Conservation (phyloP, 2,797 vertebrate genomes). For the Rhinichthys osculus region DNA sequence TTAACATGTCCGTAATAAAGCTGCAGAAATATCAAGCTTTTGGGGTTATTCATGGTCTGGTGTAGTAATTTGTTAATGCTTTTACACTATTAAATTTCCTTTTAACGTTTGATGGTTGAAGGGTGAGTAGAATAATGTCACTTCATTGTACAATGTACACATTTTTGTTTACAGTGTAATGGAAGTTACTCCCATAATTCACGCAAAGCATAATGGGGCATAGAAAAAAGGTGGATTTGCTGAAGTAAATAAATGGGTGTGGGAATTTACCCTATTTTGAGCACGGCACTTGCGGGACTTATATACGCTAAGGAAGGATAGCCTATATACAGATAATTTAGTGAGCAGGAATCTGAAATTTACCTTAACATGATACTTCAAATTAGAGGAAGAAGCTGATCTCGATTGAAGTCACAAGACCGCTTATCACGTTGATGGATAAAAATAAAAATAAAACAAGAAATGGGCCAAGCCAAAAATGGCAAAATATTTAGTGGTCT, state of each 20-base stretch:
- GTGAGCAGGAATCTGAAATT: not conserved
- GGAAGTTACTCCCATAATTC: not conserved
- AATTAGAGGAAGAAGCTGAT: too few relatives aligned
- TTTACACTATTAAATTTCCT: not conserved
- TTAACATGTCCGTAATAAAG: too few relatives aligned
- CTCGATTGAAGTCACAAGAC: too few relatives aligned
- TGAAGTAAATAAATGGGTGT: not conserved
- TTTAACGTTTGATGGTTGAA: not conserved
- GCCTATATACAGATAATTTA: too few relatives aligned
- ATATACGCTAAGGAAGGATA: too few relatives aligned
- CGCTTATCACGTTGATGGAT: too few relatives aligned
- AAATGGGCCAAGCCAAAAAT: too few relatives aligned
- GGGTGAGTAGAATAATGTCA: not conserved
- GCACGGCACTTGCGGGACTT: not conserved
- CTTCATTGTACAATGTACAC: not conserved
- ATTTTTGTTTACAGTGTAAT: not conserved
- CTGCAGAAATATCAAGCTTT: too few relatives aligned
- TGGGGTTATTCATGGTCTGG: not conserved
- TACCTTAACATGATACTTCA: too few relatives aligned
- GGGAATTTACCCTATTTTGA: not conserved
- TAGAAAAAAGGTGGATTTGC: not conserved
- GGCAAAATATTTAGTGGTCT: too few relatives aligned
- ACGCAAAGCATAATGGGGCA: not conserved
- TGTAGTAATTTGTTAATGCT: not conserved
- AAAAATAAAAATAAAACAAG: too few relatives aligned